phyloP scores from a whole-genome alignment of 1,140 invertebrate genomes.

The Polypedilum vanderplanki region DNA sequence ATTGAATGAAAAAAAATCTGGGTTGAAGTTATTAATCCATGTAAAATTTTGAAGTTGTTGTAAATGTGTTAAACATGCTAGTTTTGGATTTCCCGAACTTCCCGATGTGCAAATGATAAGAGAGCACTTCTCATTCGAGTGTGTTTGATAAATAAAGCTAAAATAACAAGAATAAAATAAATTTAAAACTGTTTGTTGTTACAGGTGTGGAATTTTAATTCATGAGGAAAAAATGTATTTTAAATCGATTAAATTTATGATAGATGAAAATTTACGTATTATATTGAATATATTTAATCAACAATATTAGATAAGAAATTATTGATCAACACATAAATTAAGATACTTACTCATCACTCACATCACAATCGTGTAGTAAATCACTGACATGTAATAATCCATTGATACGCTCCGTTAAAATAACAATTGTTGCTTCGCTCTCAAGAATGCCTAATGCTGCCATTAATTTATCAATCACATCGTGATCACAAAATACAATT shows the following conservation, averaged over 20 bases:
- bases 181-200: neutral
- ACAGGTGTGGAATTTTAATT: too few relatives aligned
- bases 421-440: constrained; percentile 22
- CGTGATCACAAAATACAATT: constrained; percentile 40
- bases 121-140: neutral
- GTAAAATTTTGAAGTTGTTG: neutral
- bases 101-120: constrained; percentile 32
- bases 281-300: too few relatives aligned
- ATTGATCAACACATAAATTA: too few relatives aligned
- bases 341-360: neutral
- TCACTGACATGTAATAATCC: neutral
- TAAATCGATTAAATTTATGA: too few relatives aligned
- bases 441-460: constrained; percentile 32
- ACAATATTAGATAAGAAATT: too few relatives aligned
- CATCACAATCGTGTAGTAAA: neutral
- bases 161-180: constrained; percentile 35
- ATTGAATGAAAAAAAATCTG: neutral
- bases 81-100: constrained; percentile 28
- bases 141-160: constrained; percentile 31
- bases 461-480: constrained; percentile 35
- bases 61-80: neutral
- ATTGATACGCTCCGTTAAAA: neutral
- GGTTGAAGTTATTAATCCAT: neutral
- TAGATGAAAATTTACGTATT: too few relatives aligned
- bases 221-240: too few relatives aligned